These are phyloP conservation scores for Petrocephalus microphthalmus DNA, from an alignment of 2,113 vertebrate genomes.

Conservation along the genomic window DNA sequence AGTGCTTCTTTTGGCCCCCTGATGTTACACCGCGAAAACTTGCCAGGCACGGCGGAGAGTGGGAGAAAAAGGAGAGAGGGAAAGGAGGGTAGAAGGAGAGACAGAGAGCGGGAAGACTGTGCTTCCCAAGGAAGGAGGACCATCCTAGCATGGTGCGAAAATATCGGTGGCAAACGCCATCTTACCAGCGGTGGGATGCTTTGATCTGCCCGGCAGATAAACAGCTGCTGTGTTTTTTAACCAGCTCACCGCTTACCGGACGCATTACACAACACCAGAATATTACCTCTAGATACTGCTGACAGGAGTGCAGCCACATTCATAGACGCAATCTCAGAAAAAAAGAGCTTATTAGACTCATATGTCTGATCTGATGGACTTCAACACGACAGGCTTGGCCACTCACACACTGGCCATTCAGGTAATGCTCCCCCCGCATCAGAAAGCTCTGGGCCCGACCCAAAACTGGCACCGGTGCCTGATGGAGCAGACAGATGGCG, in stretches of 20 bases:
- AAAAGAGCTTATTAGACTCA: not conserved
- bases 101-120: not conserved
- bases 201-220: not conserved
- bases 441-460: not conserved
- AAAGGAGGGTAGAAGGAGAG: not conserved
- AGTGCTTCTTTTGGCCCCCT: not conserved
- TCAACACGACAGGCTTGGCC: not conserved
- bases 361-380: not conserved
- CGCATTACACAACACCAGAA: not conserved
- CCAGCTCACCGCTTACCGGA: not conserved
- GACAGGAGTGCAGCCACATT: not conserved
- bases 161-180: not conserved
- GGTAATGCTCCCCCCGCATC: not conserved
- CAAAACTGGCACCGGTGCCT: not conserved
- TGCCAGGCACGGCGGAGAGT: not conserved
- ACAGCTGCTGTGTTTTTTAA: not conserved
- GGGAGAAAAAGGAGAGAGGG: not conserved
- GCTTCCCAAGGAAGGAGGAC: not conserved
- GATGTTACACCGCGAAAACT: not conserved
- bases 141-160: not conserved
- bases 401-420: not conserved
- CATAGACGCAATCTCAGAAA: not conserved
- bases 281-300: not conserved
- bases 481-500: not conserved
- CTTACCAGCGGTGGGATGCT: not conserved